Conservation (phyloP, 2,888 invertebrate genomes). For the Linnaemya tessellans region DNA sequence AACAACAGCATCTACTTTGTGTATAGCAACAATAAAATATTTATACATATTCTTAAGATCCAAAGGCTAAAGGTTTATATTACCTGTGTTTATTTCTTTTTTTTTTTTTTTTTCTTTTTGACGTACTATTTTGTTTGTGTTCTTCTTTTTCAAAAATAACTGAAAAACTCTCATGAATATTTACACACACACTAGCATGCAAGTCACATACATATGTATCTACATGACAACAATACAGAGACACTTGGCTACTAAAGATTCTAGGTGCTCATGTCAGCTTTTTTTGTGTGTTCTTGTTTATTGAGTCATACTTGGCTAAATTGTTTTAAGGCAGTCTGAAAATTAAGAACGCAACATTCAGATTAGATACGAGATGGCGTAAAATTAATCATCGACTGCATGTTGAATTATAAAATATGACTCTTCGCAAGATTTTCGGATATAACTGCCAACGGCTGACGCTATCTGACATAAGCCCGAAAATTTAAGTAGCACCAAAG, state of each 20-base stretch:
- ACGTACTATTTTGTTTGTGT: conserved; percentile 26
- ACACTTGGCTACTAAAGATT: neutral
- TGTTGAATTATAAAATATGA: too few relatives aligned
- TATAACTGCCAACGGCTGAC: too few relatives aligned
- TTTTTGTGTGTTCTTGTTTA: conserved; percentile 6
- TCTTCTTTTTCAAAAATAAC: conserved; percentile 39
- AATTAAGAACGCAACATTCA: neutral
- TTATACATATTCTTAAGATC: conserved; percentile 49
- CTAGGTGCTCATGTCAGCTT: conserved; percentile 22
- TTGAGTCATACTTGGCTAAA: conserved; percentile 51
- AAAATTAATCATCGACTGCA: too few relatives aligned
- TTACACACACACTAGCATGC: neutral
- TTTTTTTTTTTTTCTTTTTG: conserved; percentile 31
- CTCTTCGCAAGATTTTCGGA: too few relatives aligned
- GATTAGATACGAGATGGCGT: too few relatives aligned
- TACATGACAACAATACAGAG: neutral
- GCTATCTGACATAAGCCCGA: too few relatives aligned
- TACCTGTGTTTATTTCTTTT: conserved; percentile 52
- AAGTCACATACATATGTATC: neutral
- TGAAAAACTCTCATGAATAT: conserved; percentile 41
- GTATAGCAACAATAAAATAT: conserved; percentile 35
- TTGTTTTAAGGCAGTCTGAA: neutral
- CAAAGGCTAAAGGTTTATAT: conserved; percentile 67
- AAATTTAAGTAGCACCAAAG: too few relatives aligned
- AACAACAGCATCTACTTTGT: conserved; percentile 11